A percentile compares a stretch with the other conserved stretches of the same genome.
Evolutionary conservation across 2,888 invertebrate genomes (phyloP).

Genomic region (Pristionchus fissidentatus): DNA sequence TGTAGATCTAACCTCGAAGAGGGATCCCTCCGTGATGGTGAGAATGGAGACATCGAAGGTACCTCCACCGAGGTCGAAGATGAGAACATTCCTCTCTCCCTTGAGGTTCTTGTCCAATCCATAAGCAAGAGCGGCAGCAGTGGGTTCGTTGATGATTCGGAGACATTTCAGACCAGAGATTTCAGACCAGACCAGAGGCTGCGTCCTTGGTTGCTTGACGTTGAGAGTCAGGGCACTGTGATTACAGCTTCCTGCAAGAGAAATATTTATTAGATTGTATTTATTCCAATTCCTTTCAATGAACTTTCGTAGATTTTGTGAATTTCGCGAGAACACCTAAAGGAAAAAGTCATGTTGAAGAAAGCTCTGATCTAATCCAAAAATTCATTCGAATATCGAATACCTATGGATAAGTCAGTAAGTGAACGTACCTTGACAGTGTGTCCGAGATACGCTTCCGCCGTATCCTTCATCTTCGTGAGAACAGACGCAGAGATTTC

Average conservation of each 20-base stretch:
- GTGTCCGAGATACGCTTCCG: conserved; percentile 64
- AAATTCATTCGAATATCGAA: too few species aligned
- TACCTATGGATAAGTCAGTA: too few species aligned
- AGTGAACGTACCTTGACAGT: conserved; percentile 50
- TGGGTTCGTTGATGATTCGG: conserved; percentile 78
- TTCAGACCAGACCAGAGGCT: too few species aligned
- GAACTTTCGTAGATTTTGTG: too few species aligned
- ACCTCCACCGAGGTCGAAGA: conserved; percentile 67
- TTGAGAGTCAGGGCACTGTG: conserved; percentile 85
- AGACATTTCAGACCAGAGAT: conserved; percentile 78
- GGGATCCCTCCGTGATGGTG: conserved; percentile 92
- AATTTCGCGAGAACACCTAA: too few species aligned
- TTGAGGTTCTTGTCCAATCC: conserved; percentile 79
- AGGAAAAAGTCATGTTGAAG: too few species aligned
- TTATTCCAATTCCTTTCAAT: too few species aligned
- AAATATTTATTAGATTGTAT: neutral
- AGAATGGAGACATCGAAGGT: conserved; percentile 93
- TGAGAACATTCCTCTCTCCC: conserved; percentile 68
- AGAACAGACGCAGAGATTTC: conserved; percentile 51
- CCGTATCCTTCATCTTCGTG: conserved; percentile 63
- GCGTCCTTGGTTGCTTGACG: conserved; percentile 81
- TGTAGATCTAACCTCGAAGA: conserved; percentile 54
- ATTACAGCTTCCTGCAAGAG: conserved; percentile 84
- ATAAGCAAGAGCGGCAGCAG: conserved; percentile 85
- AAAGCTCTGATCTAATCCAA: too few species aligned